Evolutionary conservation across 2,888 invertebrate species (phyloP), one percentile per base, ranked within the genome.

Genomic region (Lutraria lutraria): DNA sequence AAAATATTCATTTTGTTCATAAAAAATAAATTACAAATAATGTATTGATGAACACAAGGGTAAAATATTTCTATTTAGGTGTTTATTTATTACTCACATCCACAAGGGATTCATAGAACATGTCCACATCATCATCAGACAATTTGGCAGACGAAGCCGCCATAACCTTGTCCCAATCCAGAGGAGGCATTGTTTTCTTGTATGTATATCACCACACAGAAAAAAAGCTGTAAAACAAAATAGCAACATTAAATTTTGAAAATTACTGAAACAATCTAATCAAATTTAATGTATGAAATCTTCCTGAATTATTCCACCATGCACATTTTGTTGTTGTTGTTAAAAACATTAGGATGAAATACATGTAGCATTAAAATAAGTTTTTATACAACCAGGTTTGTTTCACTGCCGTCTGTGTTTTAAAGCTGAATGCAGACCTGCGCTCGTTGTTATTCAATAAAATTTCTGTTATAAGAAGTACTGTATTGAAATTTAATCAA

Each of bases 81-180:
- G 29, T 19, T 19, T 2, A 76, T 76, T 31, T 21, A 54, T 29
- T 25, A 90, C 93, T 94, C 91, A 96, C 96, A 91, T 93, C 94
- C 76, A 93, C 92, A 13, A 96, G 91, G 34, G 93, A 88, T 43
- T 95, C 95, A 93, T 94, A 96, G 72, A 96, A 93, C 19, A 93
- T 93, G 80, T 96, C 96, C n/a, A 95, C 94, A 25, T 94, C 92
- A n/a, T 96, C 95, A 25, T 95, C 95, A 3, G 94, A 94, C 31
- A 96, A 89, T 29, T 93, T 94, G 31, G 91, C 89, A 16, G 94
- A 91, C 92, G 94, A 92, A 21, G 95, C 93, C 25, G 91, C 94
- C 95, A 96, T 96, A 56, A 96, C 89, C 81, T 94, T 90, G 76
- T 95, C 94, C 96, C 96, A 96, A 86, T 95, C 94, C 25, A 96